Conservation (phyloP, 2,888 invertebrate species). For the Oligia latruncula region DNA sequence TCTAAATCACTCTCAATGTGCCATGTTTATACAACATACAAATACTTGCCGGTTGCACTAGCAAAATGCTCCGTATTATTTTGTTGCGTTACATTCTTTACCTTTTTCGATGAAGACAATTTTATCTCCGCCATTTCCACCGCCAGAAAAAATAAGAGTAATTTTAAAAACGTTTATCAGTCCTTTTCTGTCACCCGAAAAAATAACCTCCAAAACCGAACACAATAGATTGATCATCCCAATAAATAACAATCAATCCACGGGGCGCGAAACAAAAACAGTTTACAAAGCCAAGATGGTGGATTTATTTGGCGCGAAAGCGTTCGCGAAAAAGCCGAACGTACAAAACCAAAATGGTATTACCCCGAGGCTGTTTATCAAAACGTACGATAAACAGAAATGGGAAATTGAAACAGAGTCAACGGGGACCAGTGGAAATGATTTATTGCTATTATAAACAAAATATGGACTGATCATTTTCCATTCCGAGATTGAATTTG, state of each 20-base stretch:
- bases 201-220: slow-evolving; percentile 58
- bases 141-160: background rate
- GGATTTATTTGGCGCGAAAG: slow-evolving; percentile 87
- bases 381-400: slow-evolving; percentile 87
- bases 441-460: slow-evolving; percentile 89
- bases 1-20: slow-evolving; percentile 42
- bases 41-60: slow-evolving; percentile 7
- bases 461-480: slow-evolving; percentile 88
- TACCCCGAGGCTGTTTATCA: slow-evolving; percentile 87
- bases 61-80: background rate
- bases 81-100: too few species aligned
- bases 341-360: slow-evolving; percentile 82
- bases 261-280: slow-evolving; percentile 81
- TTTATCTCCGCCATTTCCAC: background rate
- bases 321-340: slow-evolving; percentile 78
- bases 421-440: slow-evolving; percentile 84
- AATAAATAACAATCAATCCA: slow-evolving; percentile 84
- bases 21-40: slow-evolving; percentile 36
- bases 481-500: slow-evolving; percentile 85
- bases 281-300: slow-evolving; percentile 85
- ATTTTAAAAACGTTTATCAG: slow-evolving; percentile 48
- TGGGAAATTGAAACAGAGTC: slow-evolving; percentile 89
- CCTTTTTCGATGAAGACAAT: background rate
- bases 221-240: slow-evolving; percentile 74
- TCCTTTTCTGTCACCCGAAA: slow-evolving; percentile 37